Evolutionary conservation across 2,888 invertebrate species (phyloP).

Genomic region (Physocephala rufipes): DNA sequence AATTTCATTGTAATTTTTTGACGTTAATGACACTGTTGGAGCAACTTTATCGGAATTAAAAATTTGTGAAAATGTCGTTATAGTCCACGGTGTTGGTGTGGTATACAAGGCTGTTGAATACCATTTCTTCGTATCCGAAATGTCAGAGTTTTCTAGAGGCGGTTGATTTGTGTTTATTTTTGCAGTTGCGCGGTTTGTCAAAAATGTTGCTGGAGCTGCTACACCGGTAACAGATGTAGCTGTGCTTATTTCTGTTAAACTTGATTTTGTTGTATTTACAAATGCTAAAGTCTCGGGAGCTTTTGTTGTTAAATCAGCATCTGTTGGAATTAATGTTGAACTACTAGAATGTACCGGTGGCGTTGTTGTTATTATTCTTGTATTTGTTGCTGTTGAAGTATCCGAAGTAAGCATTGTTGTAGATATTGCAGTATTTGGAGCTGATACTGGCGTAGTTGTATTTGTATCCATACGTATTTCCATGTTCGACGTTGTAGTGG

Average conservation of each 20-base stretch:
- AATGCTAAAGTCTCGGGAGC: not conserved
- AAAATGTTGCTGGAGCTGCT: not conserved
- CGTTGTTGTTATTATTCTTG: constrained; percentile 6
- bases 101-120: too few species aligned
- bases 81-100: too few species aligned
- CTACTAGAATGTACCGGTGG: not conserved
- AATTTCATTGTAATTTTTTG: too few species aligned
- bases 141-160: not conserved
- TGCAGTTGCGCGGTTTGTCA: not conserved
- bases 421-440: not conserved
- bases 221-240: not conserved
- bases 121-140: too few species aligned
- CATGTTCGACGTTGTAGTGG: not conserved
- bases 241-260: not conserved
- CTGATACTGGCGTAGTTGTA: constrained; percentile 4
- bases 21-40: too few species aligned
- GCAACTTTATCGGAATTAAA: not conserved
- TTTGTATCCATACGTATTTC: not conserved
- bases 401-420: not conserved
- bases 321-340: not conserved
- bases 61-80: too few species aligned
- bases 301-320: constrained; percentile 8
- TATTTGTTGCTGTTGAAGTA: not conserved
- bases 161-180: constrained; percentile 21
- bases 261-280: constrained; percentile 11